phyloP scores from a whole-genome alignment of 2,888 invertebrate species.

The Pyrrhia umbra region DNA sequence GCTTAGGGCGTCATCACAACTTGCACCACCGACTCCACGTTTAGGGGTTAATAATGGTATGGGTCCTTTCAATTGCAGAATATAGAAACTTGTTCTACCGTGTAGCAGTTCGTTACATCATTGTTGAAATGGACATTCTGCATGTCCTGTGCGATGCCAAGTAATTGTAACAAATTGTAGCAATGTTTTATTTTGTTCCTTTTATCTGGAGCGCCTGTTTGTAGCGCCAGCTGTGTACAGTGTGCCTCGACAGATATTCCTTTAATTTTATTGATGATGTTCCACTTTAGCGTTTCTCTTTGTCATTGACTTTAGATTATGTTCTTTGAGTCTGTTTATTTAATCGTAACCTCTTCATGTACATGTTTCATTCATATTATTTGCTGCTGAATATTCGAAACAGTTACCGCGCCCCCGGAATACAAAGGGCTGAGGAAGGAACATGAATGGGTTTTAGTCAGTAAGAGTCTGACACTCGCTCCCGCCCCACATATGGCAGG shows the following conservation, averaged over 20 bases:
- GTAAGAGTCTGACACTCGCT: too few relatives aligned
- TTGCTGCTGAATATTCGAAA: too few relatives aligned
- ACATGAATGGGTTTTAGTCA: too few relatives aligned
- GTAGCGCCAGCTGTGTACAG: slow-evolving; percentile 51
- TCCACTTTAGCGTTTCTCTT: slow-evolving; percentile 9
- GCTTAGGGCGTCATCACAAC: too few relatives aligned
- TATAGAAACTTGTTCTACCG: not conserved
- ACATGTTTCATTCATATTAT: too few relatives aligned
- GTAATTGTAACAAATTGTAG: slow-evolving; percentile 59
- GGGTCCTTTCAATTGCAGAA: not conserved
- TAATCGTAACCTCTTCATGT: not conserved
- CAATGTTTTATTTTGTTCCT: slow-evolving; percentile 56
- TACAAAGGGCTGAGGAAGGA: too few relatives aligned
- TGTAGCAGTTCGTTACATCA: not conserved
- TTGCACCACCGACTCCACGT: too few relatives aligned
- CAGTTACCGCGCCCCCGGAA: too few relatives aligned
- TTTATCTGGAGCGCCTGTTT: slow-evolving; percentile 40
- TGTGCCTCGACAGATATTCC: slow-evolving; percentile 39
- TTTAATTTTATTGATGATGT: slow-evolving; percentile 51
- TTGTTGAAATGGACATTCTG: slow-evolving; percentile 25
- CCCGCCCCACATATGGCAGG: too few relatives aligned
- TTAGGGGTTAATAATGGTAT: too few relatives aligned
- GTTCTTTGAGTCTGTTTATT: not conserved
- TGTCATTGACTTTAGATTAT: slow-evolving; percentile 8
- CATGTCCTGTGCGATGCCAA: not conserved